Evolutionary conservation across 2,113 vertebrate genomes (phyloP).

Genomic region (Myiopsitta monachus): DNA sequence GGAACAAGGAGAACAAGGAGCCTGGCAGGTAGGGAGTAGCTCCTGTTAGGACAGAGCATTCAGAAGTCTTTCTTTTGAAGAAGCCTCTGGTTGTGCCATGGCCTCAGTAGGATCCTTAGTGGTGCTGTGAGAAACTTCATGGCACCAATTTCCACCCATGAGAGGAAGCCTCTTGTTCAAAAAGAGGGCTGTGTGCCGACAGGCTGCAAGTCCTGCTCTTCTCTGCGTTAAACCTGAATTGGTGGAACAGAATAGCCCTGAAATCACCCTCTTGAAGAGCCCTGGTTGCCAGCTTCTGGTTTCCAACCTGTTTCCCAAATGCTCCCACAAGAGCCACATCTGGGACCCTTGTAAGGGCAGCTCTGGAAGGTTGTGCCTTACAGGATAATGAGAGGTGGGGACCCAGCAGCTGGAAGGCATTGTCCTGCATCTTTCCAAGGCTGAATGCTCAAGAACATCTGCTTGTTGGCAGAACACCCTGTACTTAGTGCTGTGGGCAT

Average conservation of each 20-base stretch:
- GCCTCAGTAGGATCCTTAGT: background rate
- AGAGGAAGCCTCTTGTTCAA: background rate
- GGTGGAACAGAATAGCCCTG: background rate
- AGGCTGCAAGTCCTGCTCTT: background rate
- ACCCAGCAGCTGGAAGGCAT: background rate
- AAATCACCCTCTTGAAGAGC: background rate
- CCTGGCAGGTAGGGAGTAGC: background rate
- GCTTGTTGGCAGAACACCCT: background rate
- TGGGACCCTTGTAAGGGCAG: background rate
- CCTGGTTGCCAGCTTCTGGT: background rate
- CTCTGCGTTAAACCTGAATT: background rate
- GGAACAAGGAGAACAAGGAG: background rate
- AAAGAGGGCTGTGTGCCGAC: background rate
- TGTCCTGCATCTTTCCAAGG: background rate
- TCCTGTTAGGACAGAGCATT: accelerated
- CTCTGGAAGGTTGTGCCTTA: background rate
- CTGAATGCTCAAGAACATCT: background rate
- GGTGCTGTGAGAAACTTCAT: background rate
- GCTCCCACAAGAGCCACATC: background rate
- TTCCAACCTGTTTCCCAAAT: background rate
- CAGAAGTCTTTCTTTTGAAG: background rate
- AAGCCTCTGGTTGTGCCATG: background rate
- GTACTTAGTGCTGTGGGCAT: background rate
- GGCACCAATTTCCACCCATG: background rate
- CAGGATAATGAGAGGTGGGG: background rate